Percentiles rank a stretch among this genome's conserved stretches.
Conservation (phyloP, 2,888 invertebrate species). For the Rugalucina vietnamica region DNA sequence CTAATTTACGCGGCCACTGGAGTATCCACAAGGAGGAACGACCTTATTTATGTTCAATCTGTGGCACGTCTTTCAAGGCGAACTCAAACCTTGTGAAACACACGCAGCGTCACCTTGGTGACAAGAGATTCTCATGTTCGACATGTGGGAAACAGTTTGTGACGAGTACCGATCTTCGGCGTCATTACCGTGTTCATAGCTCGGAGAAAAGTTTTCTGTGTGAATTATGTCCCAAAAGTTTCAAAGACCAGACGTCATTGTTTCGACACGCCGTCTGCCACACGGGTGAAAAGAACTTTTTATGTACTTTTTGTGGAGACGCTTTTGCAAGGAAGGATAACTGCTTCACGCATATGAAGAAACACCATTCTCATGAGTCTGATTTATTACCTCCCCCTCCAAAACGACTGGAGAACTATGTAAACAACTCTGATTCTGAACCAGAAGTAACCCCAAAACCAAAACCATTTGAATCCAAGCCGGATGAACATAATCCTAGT, state of each 20-base stretch:
- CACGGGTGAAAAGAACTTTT: neutral
- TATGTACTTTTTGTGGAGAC: conserved; percentile 6
- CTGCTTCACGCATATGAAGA: neutral
- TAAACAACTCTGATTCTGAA: neutral
- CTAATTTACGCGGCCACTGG: neutral
- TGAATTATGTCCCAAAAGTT: neutral
- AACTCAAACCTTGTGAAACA: neutral
- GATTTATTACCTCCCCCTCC: neutral
- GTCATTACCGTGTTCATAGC: neutral
- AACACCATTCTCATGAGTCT: neutral
- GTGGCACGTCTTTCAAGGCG: neutral
- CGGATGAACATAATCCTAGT: no score
- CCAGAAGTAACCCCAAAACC: neutral
- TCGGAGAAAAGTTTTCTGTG: neutral
- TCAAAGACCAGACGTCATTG: neutral
- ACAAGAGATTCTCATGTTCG: neutral
- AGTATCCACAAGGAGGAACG: conserved; percentile 1
- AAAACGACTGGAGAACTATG: conserved; percentile 1
- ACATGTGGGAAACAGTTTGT: conserved; percentile 5
- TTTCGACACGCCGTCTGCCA: neutral
- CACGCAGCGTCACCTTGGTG: neutral
- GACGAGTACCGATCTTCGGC: neutral
- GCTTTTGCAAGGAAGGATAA: conserved; percentile 13
- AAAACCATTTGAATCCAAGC: no score
- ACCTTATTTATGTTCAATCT: neutral